These are phyloP conservation scores for Heliconius ismenius DNA, from an alignment of 2,888 invertebrate species.

Conservation along the genomic window DNA sequence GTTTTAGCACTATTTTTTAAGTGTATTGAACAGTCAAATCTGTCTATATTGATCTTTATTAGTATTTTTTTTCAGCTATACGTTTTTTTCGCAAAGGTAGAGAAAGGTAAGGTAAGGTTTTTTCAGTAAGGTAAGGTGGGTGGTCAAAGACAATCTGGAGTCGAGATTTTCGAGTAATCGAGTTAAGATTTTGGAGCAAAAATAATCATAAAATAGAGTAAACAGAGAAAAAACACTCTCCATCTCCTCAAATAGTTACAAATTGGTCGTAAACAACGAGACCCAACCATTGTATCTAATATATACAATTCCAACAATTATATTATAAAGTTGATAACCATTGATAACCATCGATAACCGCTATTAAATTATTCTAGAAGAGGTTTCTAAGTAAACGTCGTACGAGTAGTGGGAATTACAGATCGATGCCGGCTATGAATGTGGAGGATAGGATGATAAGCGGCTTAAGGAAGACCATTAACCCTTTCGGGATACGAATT, in stretches of 20 bases:
- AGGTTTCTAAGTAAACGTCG: background rate
- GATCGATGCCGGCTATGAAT: slow-evolving; percentile 15
- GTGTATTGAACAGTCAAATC: background rate
- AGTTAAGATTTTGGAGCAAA: too few species aligned
- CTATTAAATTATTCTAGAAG: slow-evolving; percentile 11
- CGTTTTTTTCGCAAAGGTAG: background rate
- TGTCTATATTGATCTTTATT: background rate
- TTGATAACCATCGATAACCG: slow-evolving; percentile 14
- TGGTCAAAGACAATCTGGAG: too few species aligned
- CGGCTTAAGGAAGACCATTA: slow-evolving; percentile 3
- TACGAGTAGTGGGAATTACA: slow-evolving; percentile 18
- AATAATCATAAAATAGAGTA: background rate
- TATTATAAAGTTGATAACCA: background rate
- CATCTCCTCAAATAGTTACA: background rate
- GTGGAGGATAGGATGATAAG: slow-evolving; percentile 12
- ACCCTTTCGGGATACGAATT: slow-evolving; percentile 1
- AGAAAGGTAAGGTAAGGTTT: too few species aligned
- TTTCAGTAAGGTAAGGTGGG: too few species aligned
- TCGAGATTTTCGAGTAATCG: too few species aligned
- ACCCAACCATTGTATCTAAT: background rate
- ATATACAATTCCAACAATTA: background rate
- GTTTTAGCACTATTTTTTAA: background rate
- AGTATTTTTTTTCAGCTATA: background rate
- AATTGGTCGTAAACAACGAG: background rate
- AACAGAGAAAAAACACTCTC: background rate